phyloP scores from a whole-genome alignment of 2,113 vertebrate species.

The Chlorodrepanis virens region DNA sequence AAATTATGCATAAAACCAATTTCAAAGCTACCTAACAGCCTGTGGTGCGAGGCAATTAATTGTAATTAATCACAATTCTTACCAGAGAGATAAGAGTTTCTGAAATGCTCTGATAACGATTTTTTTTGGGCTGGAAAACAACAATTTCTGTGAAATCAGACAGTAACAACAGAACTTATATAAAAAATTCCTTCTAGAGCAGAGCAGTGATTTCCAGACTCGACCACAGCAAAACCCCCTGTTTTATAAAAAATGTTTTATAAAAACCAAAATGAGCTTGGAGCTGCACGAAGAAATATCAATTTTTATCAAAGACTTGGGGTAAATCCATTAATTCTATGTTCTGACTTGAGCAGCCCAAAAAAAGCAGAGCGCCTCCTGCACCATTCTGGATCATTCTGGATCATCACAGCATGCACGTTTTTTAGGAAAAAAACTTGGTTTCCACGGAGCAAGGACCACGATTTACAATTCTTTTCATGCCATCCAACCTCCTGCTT shows the following conservation, averaged over 20 bases:
- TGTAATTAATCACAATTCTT: neutral
- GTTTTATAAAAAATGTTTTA: neutral
- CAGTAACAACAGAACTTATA: rapidly evolving
- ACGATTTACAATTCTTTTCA: neutral
- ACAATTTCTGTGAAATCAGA: neutral
- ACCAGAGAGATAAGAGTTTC: neutral
- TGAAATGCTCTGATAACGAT: neutral
- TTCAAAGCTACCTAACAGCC: neutral
- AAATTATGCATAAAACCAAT: neutral
- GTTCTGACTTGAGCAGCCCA: neutral
- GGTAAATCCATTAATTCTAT: neutral
- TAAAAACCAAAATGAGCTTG: rapidly evolving
- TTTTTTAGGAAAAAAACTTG: too few relatives aligned
- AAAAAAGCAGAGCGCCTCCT: neutral
- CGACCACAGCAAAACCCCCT: neutral
- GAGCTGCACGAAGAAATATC: neutral
- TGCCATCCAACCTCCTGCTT: neutral
- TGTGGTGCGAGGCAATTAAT: neutral
- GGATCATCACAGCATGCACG: rapidly evolving
- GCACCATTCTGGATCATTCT: neutral
- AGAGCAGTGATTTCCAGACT: neutral
- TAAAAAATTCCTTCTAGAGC: rapidly evolving
- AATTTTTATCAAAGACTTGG: rapidly evolving
- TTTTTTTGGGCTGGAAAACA: neutral
- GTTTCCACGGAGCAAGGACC: neutral